Conservation (phyloP, 2,888 invertebrate genomes). For the Ischnura elegans region DNA sequence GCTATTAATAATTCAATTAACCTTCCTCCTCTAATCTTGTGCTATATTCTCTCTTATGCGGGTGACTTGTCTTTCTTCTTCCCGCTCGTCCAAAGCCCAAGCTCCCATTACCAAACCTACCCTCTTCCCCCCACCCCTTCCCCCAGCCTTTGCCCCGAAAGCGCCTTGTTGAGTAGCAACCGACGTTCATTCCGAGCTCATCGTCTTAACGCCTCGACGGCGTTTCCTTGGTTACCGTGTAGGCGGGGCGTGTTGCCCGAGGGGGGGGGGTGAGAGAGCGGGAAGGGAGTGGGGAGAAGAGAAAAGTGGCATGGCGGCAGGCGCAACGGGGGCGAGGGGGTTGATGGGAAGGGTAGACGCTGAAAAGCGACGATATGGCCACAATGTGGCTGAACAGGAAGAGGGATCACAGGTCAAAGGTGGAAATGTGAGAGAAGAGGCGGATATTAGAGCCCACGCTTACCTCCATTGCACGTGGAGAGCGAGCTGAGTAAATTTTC, state of each 20-base stretch:
- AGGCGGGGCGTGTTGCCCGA: neutral
- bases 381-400: too few species aligned
- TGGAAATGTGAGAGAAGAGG: neutral
- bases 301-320: neutral
- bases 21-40: neutral
- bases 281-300: neutral
- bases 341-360: neutral
- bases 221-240: conserved; percentile 45
- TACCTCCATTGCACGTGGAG: too few species aligned
- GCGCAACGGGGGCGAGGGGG: neutral
- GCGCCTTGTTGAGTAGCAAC: conserved; percentile 34
- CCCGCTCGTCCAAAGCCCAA: neutral
- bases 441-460: neutral
- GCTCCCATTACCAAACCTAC: neutral
- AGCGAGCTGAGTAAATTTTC: too few species aligned
- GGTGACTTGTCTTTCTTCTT: neutral
- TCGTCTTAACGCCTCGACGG: conserved; percentile 34
- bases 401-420: neutral
- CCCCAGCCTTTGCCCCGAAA: neutral
- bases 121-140: neutral
- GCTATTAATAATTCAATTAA: neutral
- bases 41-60: neutral
- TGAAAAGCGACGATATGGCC: neutral
- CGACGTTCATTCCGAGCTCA: conserved; percentile 35
- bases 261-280: neutral